Evolutionary conservation across 2,797 vertebrate genomes (phyloP).

Genomic region (Phylloscopus collybita): DNA sequence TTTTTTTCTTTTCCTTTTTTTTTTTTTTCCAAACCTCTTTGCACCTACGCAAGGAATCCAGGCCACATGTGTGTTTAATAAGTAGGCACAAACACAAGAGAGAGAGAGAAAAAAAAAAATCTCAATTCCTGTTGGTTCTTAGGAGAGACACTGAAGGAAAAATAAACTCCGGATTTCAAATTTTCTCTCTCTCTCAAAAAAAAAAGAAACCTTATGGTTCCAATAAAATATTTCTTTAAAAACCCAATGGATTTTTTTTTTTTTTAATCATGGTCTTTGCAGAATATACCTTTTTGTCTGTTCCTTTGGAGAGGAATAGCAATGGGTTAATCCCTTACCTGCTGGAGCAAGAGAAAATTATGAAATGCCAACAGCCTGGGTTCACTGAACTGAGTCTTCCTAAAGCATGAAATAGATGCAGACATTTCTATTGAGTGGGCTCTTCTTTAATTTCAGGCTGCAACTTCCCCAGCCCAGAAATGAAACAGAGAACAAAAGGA

Average conservation of each 20-base stretch:
- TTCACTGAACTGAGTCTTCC: slow-evolving; percentile 38
- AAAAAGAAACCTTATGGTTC: slow-evolving; percentile 75
- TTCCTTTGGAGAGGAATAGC: slow-evolving; percentile 51
- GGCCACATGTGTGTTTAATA: slow-evolving; percentile 77
- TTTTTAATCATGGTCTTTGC: slow-evolving; percentile 26
- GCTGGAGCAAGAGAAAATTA: slow-evolving; percentile 61
- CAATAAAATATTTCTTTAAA: slow-evolving; percentile 75
- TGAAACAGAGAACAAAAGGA: slow-evolving; percentile 15
- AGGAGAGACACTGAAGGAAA: slow-evolving; percentile 74
- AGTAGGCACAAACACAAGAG: slow-evolving; percentile 69
- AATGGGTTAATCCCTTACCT: slow-evolving; percentile 70
- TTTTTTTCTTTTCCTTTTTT: background rate
- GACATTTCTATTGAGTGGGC: background rate
- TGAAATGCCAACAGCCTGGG: slow-evolving; percentile 12
- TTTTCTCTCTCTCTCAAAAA: slow-evolving; percentile 55
- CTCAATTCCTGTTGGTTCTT: slow-evolving; percentile 76
- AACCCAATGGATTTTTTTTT: slow-evolving; percentile 48
- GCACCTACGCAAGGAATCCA: slow-evolving; percentile 72
- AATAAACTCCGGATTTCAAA: slow-evolving; percentile 79
- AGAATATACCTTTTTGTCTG: slow-evolving; percentile 48
- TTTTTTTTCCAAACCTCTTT: slow-evolving; percentile 43
- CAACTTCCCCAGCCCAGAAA: slow-evolving; percentile 16
- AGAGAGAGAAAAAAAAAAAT: slow-evolving; percentile 33
- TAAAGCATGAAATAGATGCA: background rate
- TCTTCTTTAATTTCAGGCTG: slow-evolving; percentile 11